Base-by-base conservation (phyloP, 2,113 vertebrate genomes). In the Maccullochella peelii region DNA sequence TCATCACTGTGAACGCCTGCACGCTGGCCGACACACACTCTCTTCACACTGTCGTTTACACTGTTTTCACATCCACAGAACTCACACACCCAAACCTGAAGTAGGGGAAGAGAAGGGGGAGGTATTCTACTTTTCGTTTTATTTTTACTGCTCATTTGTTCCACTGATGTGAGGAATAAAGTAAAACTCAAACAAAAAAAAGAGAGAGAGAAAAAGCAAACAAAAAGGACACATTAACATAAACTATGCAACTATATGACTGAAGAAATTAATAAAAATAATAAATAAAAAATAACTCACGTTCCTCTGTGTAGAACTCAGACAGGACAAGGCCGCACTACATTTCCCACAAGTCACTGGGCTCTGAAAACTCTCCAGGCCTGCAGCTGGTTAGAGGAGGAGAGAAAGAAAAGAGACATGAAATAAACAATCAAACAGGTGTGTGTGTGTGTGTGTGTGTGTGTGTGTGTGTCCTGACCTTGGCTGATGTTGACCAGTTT, bases 11-110 rank as follows among this genome's bases (percentile, higher is more conserved):
- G 85, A 1, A 80, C 85, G 10, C 89, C 90, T 11, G 52, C 52
- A 1, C 87, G 74, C 61, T 71, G 86, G 0, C 88, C 78, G 1
- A 86, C 23, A 11, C 83, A 90, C 61, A 75, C 70, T 7, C 62
- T 63, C 5, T 20, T 5, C 68, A 57, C 40, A 0, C 80, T 9
- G 67, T 49, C 20, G 0, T 27, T n/a, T 0, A 92, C 84, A 0
- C 23, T 42, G 75, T 95, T 95, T 8, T 85, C 72, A 16, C 55
- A 21, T 0, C 90, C 83, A 8, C 95, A 96, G 83, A 96, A 96
- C 89, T 95, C 95, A 62, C 95, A 96, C 8, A 55, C n/a, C 95
- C 94, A 96, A n/a, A 91, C 75, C 95, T 95, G 79, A 5, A 30
- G 9, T 0, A 7, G 38, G 63, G 66, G 23, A 23, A 4, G 27